Evolutionary conservation across 2,888 invertebrate species (phyloP).

Genomic region (Trilocha varians): DNA sequence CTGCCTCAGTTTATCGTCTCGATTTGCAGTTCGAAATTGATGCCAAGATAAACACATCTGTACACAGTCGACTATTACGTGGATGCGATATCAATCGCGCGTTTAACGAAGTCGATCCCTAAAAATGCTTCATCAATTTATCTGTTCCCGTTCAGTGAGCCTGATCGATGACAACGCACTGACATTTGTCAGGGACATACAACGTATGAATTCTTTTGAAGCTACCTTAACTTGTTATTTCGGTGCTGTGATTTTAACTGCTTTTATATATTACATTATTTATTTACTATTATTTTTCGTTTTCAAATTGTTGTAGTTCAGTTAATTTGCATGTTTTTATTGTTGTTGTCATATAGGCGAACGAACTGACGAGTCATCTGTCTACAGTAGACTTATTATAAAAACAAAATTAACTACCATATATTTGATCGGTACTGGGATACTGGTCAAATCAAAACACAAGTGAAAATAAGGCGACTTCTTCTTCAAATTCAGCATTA

Average conservation of each 20-base stretch:
- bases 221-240: background rate
- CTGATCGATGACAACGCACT: conserved; percentile 44
- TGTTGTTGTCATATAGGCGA: too few species aligned
- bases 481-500: too few species aligned
- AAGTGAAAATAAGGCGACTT: too few species aligned
- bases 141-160: conserved; percentile 41
- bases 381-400: too few species aligned
- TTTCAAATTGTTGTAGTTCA: too few species aligned
- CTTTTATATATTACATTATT: background rate
- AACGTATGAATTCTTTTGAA: conserved; percentile 19
- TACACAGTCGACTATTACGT: conserved; percentile 20
- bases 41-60: conserved; percentile 28
- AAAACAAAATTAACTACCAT: too few species aligned
- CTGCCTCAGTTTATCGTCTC: background rate
- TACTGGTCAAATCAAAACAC: too few species aligned
- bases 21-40: conserved; percentile 16
- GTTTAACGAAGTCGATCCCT: conserved; percentile 24
- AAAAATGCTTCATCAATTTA: conserved; percentile 51
- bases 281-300: too few species aligned
- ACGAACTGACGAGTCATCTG: too few species aligned
- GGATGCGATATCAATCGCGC: conserved; percentile 15
- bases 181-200: conserved; percentile 42
- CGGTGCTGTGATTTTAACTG: background rate
- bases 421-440: too few species aligned
- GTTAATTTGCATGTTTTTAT: too few species aligned